Conservation (phyloP, 2,797 vertebrate species). For the Mastacembelus armatus region DNA sequence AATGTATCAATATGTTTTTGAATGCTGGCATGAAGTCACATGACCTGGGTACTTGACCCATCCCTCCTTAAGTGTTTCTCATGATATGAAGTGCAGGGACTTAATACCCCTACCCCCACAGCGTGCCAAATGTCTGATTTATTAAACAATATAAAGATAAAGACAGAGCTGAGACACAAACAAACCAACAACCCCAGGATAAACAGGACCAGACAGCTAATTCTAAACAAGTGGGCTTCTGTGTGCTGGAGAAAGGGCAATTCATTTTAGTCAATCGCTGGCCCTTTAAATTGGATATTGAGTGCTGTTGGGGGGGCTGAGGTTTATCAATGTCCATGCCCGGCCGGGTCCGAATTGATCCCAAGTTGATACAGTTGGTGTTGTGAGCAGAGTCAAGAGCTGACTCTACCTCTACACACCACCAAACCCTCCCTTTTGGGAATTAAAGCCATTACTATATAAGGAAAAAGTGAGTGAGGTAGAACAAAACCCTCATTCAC, state of each 20-base stretch:
- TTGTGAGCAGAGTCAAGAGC: slow-evolving; percentile 54
- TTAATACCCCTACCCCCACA: too few species aligned
- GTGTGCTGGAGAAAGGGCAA: slow-evolving; percentile 66
- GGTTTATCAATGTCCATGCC: slow-evolving; percentile 81
- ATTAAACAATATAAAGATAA: slow-evolving; percentile 38
- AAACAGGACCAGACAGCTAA: slow-evolving; percentile 67
- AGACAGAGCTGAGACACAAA: slow-evolving; percentile 35
- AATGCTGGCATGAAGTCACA: too few species aligned
- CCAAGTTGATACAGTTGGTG: slow-evolving; percentile 72
- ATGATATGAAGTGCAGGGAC: too few species aligned
- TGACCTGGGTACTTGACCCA: too few species aligned
- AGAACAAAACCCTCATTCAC: slow-evolving; percentile 70
- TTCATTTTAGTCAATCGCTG: slow-evolving; percentile 80
- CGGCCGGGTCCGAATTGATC: slow-evolving; percentile 74
- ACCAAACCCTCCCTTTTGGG: slow-evolving; percentile 54
- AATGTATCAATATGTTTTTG: too few species aligned
- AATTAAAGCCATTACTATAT: slow-evolving; percentile 70
- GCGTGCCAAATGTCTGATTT: too few species aligned
- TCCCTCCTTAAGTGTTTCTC: too few species aligned
- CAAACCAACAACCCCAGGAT: slow-evolving; percentile 42
- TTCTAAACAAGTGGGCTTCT: slow-evolving; percentile 66
- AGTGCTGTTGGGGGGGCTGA: slow-evolving; percentile 74
- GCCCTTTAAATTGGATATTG: slow-evolving; percentile 84
- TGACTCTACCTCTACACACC: slow-evolving; percentile 49
- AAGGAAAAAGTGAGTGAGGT: slow-evolving; percentile 68